Base-by-base conservation (phyloP, 2,797 vertebrate genomes). In the Onychomys leucogaster region DNA sequence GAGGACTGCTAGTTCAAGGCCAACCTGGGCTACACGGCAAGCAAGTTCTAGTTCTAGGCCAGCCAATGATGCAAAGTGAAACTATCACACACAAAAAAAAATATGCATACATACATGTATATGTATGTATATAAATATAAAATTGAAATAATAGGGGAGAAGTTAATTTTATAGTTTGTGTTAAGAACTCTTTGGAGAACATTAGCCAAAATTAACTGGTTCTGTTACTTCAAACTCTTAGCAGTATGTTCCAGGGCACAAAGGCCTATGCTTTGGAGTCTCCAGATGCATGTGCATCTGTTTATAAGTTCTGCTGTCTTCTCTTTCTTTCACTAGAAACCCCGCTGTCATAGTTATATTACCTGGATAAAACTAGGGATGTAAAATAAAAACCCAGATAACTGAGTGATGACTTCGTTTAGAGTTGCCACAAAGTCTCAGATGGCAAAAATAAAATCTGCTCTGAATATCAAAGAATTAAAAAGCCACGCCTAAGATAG, bases 151-250 rank as follows among this genome's bases (percentile, higher is more conserved):
- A 6, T 29, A 75, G 86, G 63, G 46, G 25, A 95, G 89, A 95
- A 59, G 21, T 75, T 97, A 95, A 96, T 80, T 95, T 25, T 92
- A 6, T 92, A 90, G 87, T 55, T 80, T 84, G 86, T 81, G 59
- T 14, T 91, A 78, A 92, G 34, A 95, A 94, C 34, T 90, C 80
- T 65, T 89, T 91, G 41, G 71, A 97, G 27, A 89, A 87, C 0
- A 91, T 29, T 41, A 73, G 46, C 27, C 92, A 94, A 96, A 94
- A 97, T 83, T 92, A 83, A 94, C 16, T 69, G 76, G 90, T 77
- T 76, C 80, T 94, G 57, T 91, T 94, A 96, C 37, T 85, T 94
- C 63, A 92, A 85, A 92, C 55, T 94, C 94, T 49, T 94, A 92
- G 29, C 43, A 59, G 76, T 65, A 61, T 14, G 63, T 84, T 81